Evolutionary conservation across 2,888 invertebrate genomes (phyloP), one percentile per base, ranked within the genome.

Genomic region (Thalpophila matura): DNA sequence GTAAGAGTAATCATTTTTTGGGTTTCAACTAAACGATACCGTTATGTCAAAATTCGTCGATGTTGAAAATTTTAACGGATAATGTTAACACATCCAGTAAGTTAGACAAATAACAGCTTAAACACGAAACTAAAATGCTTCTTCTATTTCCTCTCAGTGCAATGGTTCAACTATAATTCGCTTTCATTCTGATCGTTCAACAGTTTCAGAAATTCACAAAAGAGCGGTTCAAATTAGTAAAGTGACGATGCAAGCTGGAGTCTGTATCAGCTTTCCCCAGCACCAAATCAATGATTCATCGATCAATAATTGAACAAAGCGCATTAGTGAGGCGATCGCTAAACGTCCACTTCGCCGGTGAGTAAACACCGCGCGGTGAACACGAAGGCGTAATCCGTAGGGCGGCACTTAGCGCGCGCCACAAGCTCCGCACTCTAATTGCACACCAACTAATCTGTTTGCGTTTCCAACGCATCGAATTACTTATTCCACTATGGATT

Each of bases 361-460:
- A 84, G 90, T 80, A 85, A 86, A 86, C 83, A 83, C 50, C 33
- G 71, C 63, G 68, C 69, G 64, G 70, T 67, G 69, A 91, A 89
- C 90, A 89, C 83, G 88, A 90, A 92, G 89, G 89, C 92, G 89
- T 93, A 94, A 94, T 94, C 94, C 91, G 89, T 86, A 86, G 88
- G 88, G 85, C 90, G 88, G 91, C 94, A 94, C 95, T 94, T 92
- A 94, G 89, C 80, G 86, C 80, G 85, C 84, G 86, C 93, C 93
- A 80, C 94, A 92, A 93, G 89, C 92, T 85, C 86, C 84, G 80
- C 86, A 86, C 91, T 90, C 91, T 93, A 94, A 95, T 93, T 91
- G 94, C 90, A 87, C 85, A 84, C 84, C 86, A 88, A 89, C 89
- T 93, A 93, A 94, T 92, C 95, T 94, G 92, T 91, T 91, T 91